Percentiles rank a stretch among this genome's conserved stretches.
These are phyloP conservation scores for Drosophila quadrilineata DNA, from an alignment of 1,140 invertebrate species.

Conservation along the genomic window DNA sequence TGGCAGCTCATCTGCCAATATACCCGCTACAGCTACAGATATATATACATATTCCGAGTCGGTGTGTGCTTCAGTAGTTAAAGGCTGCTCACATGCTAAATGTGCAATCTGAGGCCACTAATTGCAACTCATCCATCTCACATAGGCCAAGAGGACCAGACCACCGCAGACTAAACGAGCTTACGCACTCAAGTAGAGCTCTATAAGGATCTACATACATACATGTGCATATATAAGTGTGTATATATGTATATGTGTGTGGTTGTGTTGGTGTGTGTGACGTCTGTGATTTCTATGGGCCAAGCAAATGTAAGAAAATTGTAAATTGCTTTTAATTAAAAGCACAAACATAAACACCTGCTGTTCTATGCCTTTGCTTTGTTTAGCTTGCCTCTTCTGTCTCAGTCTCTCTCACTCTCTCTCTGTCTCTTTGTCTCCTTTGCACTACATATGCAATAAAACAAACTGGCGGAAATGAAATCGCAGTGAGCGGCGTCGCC, in stretches of 20 bases:
- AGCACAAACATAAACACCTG: slow-evolving; percentile 79
- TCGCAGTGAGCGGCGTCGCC: too few relatives aligned
- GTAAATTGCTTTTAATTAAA: slow-evolving; percentile 80
- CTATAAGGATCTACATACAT: not conserved
- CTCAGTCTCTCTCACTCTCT: not conserved
- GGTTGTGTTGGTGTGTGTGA: not conserved
- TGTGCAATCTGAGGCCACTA: slow-evolving; percentile 74
- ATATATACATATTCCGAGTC: too few relatives aligned
- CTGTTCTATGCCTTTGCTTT: slow-evolving; percentile 41
- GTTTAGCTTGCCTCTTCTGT: not conserved
- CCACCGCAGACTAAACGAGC: too few relatives aligned
- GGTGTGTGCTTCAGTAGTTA: slow-evolving; percentile 5
- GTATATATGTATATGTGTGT: not conserved
- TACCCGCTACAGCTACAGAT: too few relatives aligned
- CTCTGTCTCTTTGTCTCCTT: not conserved
- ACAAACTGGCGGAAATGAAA: slow-evolving; percentile 67
- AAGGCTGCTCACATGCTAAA: slow-evolving; percentile 51
- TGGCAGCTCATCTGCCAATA: slow-evolving; percentile 39
- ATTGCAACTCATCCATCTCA: slow-evolving; percentile 72
- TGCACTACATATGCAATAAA: slow-evolving; percentile 33
- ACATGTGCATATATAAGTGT: not conserved
- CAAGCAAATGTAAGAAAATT: slow-evolving; percentile 68
- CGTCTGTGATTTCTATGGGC: slow-evolving; percentile 26
- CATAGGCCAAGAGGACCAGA: slow-evolving; percentile 25
- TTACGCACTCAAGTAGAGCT: not conserved